Percentiles rank a stretch among this genome's conserved stretches.
These are phyloP conservation scores for Zele albiditarsus DNA, from an alignment of 2,888 invertebrate species.

Conservation along the genomic window DNA sequence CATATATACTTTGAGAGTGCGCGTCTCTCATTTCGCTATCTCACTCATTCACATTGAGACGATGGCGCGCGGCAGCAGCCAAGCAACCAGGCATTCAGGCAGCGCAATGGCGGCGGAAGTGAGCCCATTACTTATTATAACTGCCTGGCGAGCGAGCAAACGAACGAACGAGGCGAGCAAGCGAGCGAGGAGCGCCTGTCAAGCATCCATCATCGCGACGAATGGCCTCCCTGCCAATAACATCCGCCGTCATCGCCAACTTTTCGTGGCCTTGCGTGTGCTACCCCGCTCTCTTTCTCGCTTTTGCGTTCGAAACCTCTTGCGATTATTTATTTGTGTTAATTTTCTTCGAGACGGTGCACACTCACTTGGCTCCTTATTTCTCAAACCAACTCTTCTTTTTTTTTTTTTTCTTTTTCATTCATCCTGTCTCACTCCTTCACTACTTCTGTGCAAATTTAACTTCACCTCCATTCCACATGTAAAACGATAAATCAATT, in stretches of 20 bases:
- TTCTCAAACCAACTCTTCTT: conserved; percentile 24
- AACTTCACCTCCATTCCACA: conserved; percentile 20
- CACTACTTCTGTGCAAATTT: conserved; percentile 41
- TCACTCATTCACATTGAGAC: conserved; percentile 33
- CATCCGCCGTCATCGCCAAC: conserved; percentile 73
- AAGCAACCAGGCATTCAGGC: conserved; percentile 54
- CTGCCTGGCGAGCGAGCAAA: conserved; percentile 69
- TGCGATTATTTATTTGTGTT: conserved; percentile 43
- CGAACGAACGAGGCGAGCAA: conserved; percentile 55
- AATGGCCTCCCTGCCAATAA: conserved; percentile 72
- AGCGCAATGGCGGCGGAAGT: conserved; percentile 69
- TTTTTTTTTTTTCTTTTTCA: background rate
- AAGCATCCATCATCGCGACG: conserved; percentile 72
- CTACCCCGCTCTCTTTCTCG: conserved; percentile 43
- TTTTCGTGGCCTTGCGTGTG: conserved; percentile 65
- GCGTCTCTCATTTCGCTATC: conserved; percentile 54
- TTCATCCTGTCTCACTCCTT: conserved; percentile 34
- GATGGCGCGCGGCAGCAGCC: conserved; percentile 41
- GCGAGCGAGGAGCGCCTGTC: conserved; percentile 67
- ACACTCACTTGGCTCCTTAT: conserved; percentile 19
- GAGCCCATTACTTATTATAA: conserved; percentile 73
- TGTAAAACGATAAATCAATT: background rate
- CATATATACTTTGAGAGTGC: conserved; percentile 27
- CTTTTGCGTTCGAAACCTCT: conserved; percentile 35
- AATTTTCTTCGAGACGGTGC: conserved; percentile 40